Percentiles rank a stretch among this genome's conserved stretches.
Conservation (phyloP, 2,797 vertebrate genomes). For the Rachycentron canadum region DNA sequence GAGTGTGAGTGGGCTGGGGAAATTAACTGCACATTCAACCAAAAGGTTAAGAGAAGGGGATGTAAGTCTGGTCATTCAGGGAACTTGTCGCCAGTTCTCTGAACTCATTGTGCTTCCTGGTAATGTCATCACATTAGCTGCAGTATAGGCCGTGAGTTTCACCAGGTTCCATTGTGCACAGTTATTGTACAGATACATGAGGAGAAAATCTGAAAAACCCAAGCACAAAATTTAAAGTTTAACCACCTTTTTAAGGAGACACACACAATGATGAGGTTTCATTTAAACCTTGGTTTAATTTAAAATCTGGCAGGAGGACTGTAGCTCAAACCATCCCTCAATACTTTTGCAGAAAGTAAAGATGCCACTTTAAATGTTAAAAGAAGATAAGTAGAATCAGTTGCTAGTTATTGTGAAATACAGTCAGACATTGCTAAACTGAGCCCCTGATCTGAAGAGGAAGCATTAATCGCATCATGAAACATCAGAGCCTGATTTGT, state of each 20-base stretch:
- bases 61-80: conserved; percentile 85
- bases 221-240: not conserved
- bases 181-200: not conserved
- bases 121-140: conserved; percentile 73
- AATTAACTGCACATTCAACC: conserved; percentile 38
- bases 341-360: not conserved
- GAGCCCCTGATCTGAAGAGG: conserved; percentile 61
- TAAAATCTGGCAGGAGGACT: not conserved
- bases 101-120: conserved; percentile 83
- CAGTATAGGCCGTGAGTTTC: conserved; percentile 38
- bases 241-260: no score
- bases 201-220: not conserved
- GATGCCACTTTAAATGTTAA: not conserved
- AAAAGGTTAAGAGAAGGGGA: conserved; percentile 73
- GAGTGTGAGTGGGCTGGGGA: conserved; percentile 36
- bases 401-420: conserved; percentile 60
- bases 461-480: conserved; percentile 58
- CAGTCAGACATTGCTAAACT: conserved; percentile 57
- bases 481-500: conserved; percentile 26
- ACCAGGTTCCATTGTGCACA: not conserved
- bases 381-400: conserved; percentile 15
- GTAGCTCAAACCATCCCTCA: no score
- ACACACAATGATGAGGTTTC: no score
- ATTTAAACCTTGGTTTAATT: not conserved
- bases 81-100: conserved; percentile 84